Evolutionary conservation across 2,888 invertebrate species (phyloP), one percentile per base, ranked within the genome.

Genomic region (Xestobium rufovillosum): DNA sequence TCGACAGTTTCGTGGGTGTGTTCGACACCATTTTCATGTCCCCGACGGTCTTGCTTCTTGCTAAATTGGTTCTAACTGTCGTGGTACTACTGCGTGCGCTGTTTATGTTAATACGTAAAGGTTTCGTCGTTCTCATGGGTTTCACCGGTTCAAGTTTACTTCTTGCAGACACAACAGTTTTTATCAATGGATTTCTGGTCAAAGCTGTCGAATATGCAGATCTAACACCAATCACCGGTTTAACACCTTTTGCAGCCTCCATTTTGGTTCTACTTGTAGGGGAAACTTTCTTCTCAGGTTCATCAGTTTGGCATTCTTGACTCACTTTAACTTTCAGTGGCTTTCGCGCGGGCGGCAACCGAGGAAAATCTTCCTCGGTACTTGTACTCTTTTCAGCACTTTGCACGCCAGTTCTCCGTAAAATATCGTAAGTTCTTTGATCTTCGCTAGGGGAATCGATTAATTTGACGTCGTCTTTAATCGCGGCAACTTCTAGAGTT

Each of bases 151-250:
- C 59, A 11, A 53, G 47, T 47, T 56, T 57, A 2, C 56, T 48
- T 38, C 53, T 60, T 10, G 38, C 36, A 8, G 49, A 14, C 2
- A 55, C 34, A 9, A 59, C 56, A 4, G 48, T 43, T 52, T 63
- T 63, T 9, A 55, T 53, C 3, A 60, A 55, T 13, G 60, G 50
- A 40, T 56, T 64, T 48, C 64, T 61, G 1, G 70, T 66, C 19
- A 72, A 48, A 8, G 66, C 67, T 1, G 66, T 63, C 0, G 71
- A 67, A 52, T 71, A 70, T 3, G 69, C 65, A 11, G 64, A 60
- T 33, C 59, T 56, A 9, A 49, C 41, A 14, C 51, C 32, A 9
- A 39, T 27, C 3, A 37, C 17, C 3, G 55, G 46, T 48, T 57
- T 61, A 9, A 16, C 34, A 10, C 30, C 26, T 45, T 50, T 50